Conservation (phyloP, 1,140 invertebrate species). For the Akabosia matsudoensis region DNA sequence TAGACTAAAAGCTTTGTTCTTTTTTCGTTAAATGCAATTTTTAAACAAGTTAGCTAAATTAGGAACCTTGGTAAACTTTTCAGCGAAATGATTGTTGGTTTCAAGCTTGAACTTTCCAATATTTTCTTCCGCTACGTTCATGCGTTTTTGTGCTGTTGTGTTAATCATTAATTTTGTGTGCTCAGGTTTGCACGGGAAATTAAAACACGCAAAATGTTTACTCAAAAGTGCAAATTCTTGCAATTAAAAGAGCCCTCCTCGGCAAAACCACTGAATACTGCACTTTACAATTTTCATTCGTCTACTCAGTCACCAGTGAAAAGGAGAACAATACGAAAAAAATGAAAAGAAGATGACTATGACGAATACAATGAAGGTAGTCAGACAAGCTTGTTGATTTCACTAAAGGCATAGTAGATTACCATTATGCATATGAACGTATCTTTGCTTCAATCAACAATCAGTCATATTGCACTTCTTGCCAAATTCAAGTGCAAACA, state of each 20-base stretch:
- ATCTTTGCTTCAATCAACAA: neutral
- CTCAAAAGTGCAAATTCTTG: neutral
- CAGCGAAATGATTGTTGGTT: no score
- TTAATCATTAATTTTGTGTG: no score
- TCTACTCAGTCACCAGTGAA: slow-evolving; percentile 9
- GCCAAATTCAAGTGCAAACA: neutral
- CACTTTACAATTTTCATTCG: neutral
- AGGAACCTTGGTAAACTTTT: no score
- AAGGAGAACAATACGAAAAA: neutral
- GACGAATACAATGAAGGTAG: neutral
- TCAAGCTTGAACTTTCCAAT: no score
- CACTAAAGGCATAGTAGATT: neutral
- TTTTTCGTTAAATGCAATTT: no score
- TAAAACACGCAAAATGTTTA: neutral
- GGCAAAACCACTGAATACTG: neutral
- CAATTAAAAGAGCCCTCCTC: no score
- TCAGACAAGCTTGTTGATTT: no score
- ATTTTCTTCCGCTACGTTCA: no score
- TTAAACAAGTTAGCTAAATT: no score
- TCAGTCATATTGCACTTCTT: slow-evolving; percentile 1
- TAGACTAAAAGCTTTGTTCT: no score
- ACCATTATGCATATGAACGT: neutral
- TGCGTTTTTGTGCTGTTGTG: no score
- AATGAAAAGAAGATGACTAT: neutral
- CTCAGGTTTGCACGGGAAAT: no score